Percentiles rank a stretch among this genome's conserved stretches.
phyloP scores from a whole-genome alignment of 2,797 vertebrate species.

The Lepus oiostolus region DNA sequence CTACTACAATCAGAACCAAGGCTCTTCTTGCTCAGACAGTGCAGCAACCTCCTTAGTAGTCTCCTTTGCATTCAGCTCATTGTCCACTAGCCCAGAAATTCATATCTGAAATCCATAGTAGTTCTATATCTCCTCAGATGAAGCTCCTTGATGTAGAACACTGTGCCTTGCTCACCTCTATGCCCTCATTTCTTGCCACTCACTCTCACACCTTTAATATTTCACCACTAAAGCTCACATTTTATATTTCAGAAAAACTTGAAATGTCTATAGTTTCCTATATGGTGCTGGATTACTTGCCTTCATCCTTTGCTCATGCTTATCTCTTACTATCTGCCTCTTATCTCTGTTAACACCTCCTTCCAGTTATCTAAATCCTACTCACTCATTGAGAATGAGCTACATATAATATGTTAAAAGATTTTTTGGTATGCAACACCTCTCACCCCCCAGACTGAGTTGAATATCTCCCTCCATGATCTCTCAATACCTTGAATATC shows the following conservation, averaged over 20 bases:
- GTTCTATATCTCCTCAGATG: not conserved
- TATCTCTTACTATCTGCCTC: not conserved
- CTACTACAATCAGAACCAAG: not conserved
- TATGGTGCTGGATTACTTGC: not conserved
- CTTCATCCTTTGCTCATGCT: not conserved
- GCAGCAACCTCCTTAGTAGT: not conserved
- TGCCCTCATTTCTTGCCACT: not conserved
- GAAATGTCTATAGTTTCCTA: not conserved
- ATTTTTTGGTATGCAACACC: not conserved
- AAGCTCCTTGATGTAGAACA: not conserved
- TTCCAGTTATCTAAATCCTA: not conserved
- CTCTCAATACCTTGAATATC: not conserved
- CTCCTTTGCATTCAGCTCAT: not conserved
- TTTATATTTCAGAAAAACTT: not conserved
- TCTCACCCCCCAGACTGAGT: not conserved
- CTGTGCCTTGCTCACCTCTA: not conserved
- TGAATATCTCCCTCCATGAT: not conserved
- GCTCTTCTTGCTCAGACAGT: not conserved
- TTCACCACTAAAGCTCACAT: not conserved
- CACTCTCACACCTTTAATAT: not conserved
- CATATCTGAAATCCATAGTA: not conserved
- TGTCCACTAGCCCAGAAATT: not conserved
- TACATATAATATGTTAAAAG: not conserved
- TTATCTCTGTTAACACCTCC: not conserved
- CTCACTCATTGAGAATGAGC: slow-evolving; percentile 15